phyloP scores from a whole-genome alignment of 2,888 invertebrate species.

The Blomia tropicalis region DNA sequence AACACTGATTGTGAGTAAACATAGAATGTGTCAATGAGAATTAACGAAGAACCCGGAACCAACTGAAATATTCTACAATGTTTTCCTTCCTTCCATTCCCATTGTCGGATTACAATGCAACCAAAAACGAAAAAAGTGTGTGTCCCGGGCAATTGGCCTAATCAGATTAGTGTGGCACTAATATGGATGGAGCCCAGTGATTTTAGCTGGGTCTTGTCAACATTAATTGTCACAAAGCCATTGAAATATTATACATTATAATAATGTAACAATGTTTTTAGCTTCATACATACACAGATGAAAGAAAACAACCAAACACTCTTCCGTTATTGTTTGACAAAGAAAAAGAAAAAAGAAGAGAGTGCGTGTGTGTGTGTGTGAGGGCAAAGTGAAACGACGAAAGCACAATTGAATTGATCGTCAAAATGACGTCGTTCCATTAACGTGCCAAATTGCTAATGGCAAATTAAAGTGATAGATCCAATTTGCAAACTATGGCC shows the following conservation, averaged over 20 bases:
- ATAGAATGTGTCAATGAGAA: too few species aligned
- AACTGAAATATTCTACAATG: background rate
- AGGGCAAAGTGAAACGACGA: too few species aligned
- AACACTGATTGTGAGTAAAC: too few species aligned
- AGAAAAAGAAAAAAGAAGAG: too few species aligned
- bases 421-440: too few species aligned
- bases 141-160: background rate
- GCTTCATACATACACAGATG: background rate
- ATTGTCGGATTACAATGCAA: background rate
- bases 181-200: background rate
- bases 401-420: too few species aligned
- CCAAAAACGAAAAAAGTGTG: too few species aligned
- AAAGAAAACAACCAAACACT: background rate
- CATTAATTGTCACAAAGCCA: conserved; percentile 8
- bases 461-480: conserved; percentile 15
- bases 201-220: background rate
- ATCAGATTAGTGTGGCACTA: conserved; percentile 10
- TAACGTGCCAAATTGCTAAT: too few species aligned
- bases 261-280: background rate
- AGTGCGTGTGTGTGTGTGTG: too few species aligned
- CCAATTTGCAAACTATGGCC: conserved; percentile 11
- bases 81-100: background rate
- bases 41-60: too few species aligned
- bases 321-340: background rate
- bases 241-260: background rate